Percentiles rank a stretch among this genome's conserved stretches.
Conservation (phyloP, 2,797 vertebrate species). For the Karalla daura region DNA sequence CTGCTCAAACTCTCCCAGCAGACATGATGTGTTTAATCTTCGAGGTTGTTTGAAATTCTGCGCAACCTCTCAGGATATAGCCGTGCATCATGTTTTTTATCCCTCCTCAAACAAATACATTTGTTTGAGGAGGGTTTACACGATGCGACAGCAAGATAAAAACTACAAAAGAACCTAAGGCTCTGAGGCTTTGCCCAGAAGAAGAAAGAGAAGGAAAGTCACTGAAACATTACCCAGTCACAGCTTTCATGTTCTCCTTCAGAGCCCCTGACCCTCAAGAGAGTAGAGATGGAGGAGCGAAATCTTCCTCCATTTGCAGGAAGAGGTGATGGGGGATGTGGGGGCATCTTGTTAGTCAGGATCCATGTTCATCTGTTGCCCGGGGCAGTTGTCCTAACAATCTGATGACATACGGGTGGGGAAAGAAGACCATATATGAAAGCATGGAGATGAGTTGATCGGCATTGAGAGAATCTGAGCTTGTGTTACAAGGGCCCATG, state of each 20-base stretch:
- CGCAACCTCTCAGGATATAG: slow-evolving; percentile 25
- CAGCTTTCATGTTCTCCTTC: slow-evolving; percentile 29
- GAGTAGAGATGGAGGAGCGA: slow-evolving; percentile 1
- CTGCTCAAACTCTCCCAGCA: slow-evolving; percentile 49
- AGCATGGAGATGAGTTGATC: neutral
- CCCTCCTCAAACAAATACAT: slow-evolving; percentile 28
- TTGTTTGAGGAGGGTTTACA: slow-evolving; percentile 35
- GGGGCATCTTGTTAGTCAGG: slow-evolving; percentile 54
- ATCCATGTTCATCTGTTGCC: slow-evolving; percentile 46
- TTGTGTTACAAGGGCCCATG: too few relatives aligned
- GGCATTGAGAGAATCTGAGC: too few relatives aligned
- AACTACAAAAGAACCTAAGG: neutral
- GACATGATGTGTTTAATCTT: slow-evolving; percentile 49
- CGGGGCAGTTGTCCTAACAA: slow-evolving; percentile 32
- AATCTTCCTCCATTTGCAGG: neutral
- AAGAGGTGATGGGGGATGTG: slow-evolving; percentile 13
- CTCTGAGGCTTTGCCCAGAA: slow-evolving; percentile 14
- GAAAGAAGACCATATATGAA: neutral
- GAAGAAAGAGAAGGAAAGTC: slow-evolving; percentile 8
- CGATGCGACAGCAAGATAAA: slow-evolving; percentile 31
- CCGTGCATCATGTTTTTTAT: slow-evolving; percentile 37
- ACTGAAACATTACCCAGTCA: slow-evolving; percentile 26
- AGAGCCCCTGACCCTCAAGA: slow-evolving; percentile 20
- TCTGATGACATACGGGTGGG: neutral
- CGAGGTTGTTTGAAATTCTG: slow-evolving; percentile 56